These are phyloP conservation scores for Stegophylla sp. DNA, from an alignment of 2,888 invertebrate species.

Conservation along the genomic window DNA sequence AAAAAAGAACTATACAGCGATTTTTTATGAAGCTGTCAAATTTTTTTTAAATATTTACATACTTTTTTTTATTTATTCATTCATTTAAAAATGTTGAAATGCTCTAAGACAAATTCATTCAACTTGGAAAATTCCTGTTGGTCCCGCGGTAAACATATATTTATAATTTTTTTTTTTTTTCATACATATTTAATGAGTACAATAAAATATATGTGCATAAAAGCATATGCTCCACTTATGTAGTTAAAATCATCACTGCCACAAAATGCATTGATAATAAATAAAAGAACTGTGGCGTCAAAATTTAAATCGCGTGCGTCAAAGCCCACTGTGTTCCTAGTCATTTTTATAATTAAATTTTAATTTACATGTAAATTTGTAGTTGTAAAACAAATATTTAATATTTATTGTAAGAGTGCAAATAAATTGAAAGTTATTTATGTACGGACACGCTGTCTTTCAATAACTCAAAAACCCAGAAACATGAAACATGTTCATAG, in stretches of 20 bases:
- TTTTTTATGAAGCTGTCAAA: slow-evolving; percentile 58
- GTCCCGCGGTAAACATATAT: slow-evolving; percentile 47
- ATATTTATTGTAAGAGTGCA: slow-evolving; percentile 55
- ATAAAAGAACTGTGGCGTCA: slow-evolving; percentile 50
- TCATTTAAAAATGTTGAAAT: slow-evolving; percentile 36
- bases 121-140: slow-evolving; percentile 33
- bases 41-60: slow-evolving; percentile 49
- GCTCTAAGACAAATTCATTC: slow-evolving; percentile 42
- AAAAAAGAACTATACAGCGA: slow-evolving; percentile 50
- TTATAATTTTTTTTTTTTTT: slow-evolving; percentile 39
- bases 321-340: slow-evolving; percentile 59
- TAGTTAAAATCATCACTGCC: slow-evolving; percentile 53
- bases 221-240: slow-evolving; percentile 34
- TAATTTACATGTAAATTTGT: slow-evolving; percentile 57
- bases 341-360: slow-evolving; percentile 59
- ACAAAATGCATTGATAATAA: slow-evolving; percentile 39
- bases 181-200: slow-evolving; percentile 28
- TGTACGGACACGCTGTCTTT: slow-evolving; percentile 48
- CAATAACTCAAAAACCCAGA: slow-evolving; percentile 37
- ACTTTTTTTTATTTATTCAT: slow-evolving; percentile 44
- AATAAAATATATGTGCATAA: slow-evolving; percentile 24
- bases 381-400: slow-evolving; percentile 49
- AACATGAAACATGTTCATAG: slow-evolving; percentile 52
- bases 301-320: slow-evolving; percentile 42
- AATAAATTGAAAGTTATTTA: slow-evolving; percentile 49